These are phyloP conservation scores for Plebejus argus DNA, from an alignment of 2,888 invertebrate genomes.

Conservation along the genomic window DNA sequence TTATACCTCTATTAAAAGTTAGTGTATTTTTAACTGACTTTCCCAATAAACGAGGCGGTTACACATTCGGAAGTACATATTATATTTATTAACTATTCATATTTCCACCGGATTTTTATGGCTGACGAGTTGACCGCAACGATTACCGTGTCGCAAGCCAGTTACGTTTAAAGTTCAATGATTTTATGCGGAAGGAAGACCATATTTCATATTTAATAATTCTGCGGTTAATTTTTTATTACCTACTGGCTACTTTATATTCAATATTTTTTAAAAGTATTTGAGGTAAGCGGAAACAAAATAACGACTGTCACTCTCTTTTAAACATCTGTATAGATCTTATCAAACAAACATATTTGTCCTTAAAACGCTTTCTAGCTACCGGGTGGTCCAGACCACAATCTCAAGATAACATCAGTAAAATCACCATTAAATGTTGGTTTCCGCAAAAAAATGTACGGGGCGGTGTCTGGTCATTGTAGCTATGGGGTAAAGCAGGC, in stretches of 20 bases:
- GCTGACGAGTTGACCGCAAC: slow-evolving; percentile 3
- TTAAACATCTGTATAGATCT: neutral
- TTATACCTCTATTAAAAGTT: too few species aligned
- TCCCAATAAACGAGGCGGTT: too few species aligned
- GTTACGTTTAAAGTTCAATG: neutral
- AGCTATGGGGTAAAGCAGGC: neutral
- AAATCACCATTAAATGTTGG: neutral
- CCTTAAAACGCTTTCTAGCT: neutral
- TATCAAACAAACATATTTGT: neutral
- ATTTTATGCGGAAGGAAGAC: neutral
- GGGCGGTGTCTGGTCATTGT: neutral
- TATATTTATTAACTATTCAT: neutral
- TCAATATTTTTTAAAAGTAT: neutral
- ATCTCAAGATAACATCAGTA: neutral
- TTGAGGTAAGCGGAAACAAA: neutral
- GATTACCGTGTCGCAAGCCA: neutral
- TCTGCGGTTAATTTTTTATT: neutral
- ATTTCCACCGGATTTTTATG: neutral
- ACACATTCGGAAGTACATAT: neutral
- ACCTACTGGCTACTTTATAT: neutral
- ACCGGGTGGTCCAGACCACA: neutral
- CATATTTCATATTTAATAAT: neutral
- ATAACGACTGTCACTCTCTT: neutral
- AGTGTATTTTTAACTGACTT: too few species aligned
- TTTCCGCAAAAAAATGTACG: slow-evolving; percentile 1